Evolutionary conservation across 2,797 vertebrate genomes (phyloP).

Genomic region (Typhlichthys subterraneus): DNA sequence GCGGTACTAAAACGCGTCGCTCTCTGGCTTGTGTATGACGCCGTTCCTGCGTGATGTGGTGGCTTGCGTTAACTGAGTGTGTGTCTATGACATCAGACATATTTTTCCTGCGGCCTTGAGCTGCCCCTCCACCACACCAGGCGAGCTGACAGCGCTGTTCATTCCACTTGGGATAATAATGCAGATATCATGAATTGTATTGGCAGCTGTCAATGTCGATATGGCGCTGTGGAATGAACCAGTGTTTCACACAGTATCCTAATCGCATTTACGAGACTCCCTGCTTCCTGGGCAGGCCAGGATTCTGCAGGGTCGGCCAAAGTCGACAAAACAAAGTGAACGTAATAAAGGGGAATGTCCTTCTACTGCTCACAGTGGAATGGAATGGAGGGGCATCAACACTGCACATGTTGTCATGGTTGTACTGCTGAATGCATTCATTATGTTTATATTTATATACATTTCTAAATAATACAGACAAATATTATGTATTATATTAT

Average conservation of each 20-base stretch:
- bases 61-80: slow-evolving; percentile 31
- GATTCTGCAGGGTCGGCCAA: slow-evolving; percentile 68
- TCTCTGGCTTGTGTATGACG: slow-evolving; percentile 7
- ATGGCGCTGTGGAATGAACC: slow-evolving; percentile 75
- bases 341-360: slow-evolving; percentile 51
- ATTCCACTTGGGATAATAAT: slow-evolving; percentile 76
- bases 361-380: slow-evolving; percentile 34
- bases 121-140: slow-evolving; percentile 40
- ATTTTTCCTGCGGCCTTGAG: slow-evolving; percentile 16
- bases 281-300: slow-evolving; percentile 66
- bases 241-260: slow-evolving; percentile 82
- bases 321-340: slow-evolving; percentile 71
- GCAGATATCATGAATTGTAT: slow-evolving; percentile 80
- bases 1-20: neutral
- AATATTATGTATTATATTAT: no score
- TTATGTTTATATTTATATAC: no score
- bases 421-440: no score
- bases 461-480: no score
- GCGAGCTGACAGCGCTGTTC: slow-evolving; percentile 76
- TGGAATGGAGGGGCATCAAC: neutral
- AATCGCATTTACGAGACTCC: slow-evolving; percentile 76
- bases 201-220: slow-evolving; percentile 86
- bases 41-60: slow-evolving; percentile 4
- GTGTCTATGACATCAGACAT: slow-evolving; percentile 30
- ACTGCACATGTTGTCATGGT: neutral